A percentile compares a stretch with the other conserved stretches of the same genome.
Evolutionary conservation across 2,113 vertebrate genomes (phyloP).

Genomic region (Brachyhypopomus occidentalis): DNA sequence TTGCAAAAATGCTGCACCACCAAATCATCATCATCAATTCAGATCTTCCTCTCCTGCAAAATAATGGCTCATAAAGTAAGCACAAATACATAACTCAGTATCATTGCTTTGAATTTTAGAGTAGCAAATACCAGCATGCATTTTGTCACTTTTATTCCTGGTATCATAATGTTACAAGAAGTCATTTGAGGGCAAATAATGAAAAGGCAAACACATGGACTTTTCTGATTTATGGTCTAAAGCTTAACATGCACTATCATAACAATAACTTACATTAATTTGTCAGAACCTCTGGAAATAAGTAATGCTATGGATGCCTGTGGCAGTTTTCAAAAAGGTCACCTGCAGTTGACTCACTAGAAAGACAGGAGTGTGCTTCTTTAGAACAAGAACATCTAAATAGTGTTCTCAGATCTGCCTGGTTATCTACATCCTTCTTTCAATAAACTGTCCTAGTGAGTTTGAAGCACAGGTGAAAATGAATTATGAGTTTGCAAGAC

Average conservation of each 20-base stretch:
- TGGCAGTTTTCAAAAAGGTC: slow-evolving; percentile 65
- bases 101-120: slow-evolving; percentile 34
- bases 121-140: slow-evolving; percentile 7
- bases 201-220: slow-evolving; percentile 47
- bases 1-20: not conserved
- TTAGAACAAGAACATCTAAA: slow-evolving; percentile 67
- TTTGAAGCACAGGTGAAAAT: slow-evolving; percentile 66
- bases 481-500: slow-evolving; percentile 61
- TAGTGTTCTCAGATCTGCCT: slow-evolving; percentile 61
- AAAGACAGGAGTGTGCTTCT: slow-evolving; percentile 64
- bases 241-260: slow-evolving; percentile 33
- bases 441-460: slow-evolving; percentile 63
- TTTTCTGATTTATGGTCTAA: slow-evolving; percentile 12
- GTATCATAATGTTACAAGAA: slow-evolving; percentile 44
- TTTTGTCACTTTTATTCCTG: slow-evolving; percentile 48
- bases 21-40: not conserved
- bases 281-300: slow-evolving; percentile 31
- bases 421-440: slow-evolving; percentile 58
- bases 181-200: slow-evolving; percentile 34
- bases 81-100: slow-evolving; percentile 37
- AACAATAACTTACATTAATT: slow-evolving; percentile 1
- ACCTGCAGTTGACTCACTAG: slow-evolving; percentile 57
- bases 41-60: slow-evolving; percentile 4
- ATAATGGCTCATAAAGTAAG: slow-evolving; percentile 29
- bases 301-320: slow-evolving; percentile 43